Evolutionary conservation across 2,888 invertebrate genomes (phyloP), one percentile per base, ranked within the genome.

Genomic region (Emmelina monodactyla): DNA sequence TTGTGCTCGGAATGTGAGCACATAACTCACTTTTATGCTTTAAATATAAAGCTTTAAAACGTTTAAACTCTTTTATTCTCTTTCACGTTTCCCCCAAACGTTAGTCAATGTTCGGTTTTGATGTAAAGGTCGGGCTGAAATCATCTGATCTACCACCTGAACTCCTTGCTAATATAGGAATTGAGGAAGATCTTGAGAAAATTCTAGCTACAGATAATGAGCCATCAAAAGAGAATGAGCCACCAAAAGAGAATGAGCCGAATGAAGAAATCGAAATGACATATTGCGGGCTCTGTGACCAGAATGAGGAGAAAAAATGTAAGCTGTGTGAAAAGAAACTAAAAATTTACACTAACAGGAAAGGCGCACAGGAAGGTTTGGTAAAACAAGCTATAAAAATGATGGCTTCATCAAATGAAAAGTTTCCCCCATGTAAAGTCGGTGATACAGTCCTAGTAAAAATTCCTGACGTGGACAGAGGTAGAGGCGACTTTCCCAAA

Each of bases 31-130:
- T n/a, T n/a, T n/a, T n/a, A n/a, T n/a, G n/a, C n/a, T n/a, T n/a
- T n/a, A n/a, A n/a, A n/a, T n/a, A n/a, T n/a, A n/a, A n/a, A n/a
- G n/a, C n/a, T n/a, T n/a, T n/a, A n/a, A n/a, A n/a, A n/a, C n/a
- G n/a, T n/a, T n/a, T n/a, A n/a, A n/a, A n/a, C n/a, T n/a, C n/a
- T n/a, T n/a, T n/a, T n/a, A n/a, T n/a, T n/a, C n/a, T n/a, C n/a
- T n/a, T n/a, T n/a, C n/a, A n/a, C n/a, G n/a, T n/a, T n/a, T n/a
- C n/a, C n/a, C n/a, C n/a, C n/a, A n/a, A n/a, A n/a, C n/a, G n/a
- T n/a, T n/a, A 60, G 49, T 61, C 61, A 4, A 50, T 61, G 51
- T 60, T 63, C 49, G 58, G 57, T 1, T 32, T 16, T 7, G 41
- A 43, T 30, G 10, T 38, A 2, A 44, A 44, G 41, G 34, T 41